Conservation (phyloP, 2,113 vertebrate species). For the Phoxinus phoxinus region DNA sequence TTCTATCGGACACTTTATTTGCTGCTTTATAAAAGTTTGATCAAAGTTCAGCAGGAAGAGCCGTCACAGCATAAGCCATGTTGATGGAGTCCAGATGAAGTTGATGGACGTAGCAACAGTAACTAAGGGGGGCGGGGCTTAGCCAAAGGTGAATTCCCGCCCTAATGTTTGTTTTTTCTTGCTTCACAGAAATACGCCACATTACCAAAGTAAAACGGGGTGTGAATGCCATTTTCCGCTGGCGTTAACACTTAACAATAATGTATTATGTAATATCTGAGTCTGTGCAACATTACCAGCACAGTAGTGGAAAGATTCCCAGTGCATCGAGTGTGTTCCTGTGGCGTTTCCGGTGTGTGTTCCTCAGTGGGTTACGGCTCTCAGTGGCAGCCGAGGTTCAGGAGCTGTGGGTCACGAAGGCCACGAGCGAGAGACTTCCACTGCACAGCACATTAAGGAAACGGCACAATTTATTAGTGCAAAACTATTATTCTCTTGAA, state of each 20-base stretch:
- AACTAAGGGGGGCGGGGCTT: too few relatives aligned
- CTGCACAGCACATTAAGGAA: constrained; percentile 72
- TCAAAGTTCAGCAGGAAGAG: too few relatives aligned
- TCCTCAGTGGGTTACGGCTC: constrained; percentile 54
- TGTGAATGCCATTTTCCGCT: neutral
- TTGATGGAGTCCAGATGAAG: too few relatives aligned
- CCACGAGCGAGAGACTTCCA: constrained; percentile 65
- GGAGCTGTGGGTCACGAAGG: constrained; percentile 56
- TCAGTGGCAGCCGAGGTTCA: constrained; percentile 59
- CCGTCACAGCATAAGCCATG: too few relatives aligned
- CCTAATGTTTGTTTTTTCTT: too few relatives aligned
- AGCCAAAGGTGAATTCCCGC: too few relatives aligned
- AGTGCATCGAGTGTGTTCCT: neutral
- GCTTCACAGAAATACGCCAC: too few relatives aligned
- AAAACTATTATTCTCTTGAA: neutral
- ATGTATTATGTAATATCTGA: neutral
- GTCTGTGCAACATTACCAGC: neutral
- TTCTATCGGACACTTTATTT: too few relatives aligned
- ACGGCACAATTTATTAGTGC: constrained; percentile 24
- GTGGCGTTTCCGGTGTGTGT: constrained; percentile 45
- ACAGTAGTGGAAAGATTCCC: neutral
- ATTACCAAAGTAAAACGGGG: neutral
- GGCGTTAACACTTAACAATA: too few relatives aligned
- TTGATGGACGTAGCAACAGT: too few relatives aligned
- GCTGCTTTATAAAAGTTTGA: too few relatives aligned